Conservation (phyloP, 1,140 invertebrate species). For the Limonius californicus region DNA sequence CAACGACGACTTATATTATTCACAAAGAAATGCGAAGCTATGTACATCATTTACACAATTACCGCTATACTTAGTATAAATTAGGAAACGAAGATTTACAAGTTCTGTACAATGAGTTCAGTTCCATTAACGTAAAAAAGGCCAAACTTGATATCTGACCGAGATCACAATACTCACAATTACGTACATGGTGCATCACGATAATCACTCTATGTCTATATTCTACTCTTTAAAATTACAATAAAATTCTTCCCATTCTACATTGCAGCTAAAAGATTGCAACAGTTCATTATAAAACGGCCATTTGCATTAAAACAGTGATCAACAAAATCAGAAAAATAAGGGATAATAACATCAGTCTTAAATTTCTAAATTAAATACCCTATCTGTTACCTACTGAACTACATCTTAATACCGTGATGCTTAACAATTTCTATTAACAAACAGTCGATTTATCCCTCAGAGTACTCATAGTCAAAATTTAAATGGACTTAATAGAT, state of each 20-base stretch:
- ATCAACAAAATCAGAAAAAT: too few relatives aligned
- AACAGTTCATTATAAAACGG: not conserved
- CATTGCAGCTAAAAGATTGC: not conserved
- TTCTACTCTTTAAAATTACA: too few relatives aligned
- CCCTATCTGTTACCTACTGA: not conserved
- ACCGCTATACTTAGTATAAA: conserved; percentile 10
- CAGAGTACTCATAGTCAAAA: too few relatives aligned
- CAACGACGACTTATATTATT: conserved; percentile 7
- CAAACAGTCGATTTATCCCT: not conserved
- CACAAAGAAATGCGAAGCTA: conserved; percentile 17
- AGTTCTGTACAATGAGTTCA: conserved; percentile 9
- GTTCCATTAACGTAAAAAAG: not conserved
- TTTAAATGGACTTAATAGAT: not conserved
- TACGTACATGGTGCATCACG: conserved; percentile 11
- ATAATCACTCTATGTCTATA: conserved; percentile 4
- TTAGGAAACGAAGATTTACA: conserved; percentile 16
- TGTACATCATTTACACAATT: conserved; percentile 11
- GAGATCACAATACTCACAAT: conserved; percentile 17
- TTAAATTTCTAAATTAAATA: conserved; percentile 14
- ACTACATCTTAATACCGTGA: not conserved
- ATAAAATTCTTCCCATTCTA: not conserved
- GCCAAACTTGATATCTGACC: conserved; percentile 9
- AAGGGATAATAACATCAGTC: not conserved
- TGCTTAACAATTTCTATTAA: not conserved
- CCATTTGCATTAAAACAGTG: not conserved